Evolutionary conservation across 2,113 vertebrate genomes (phyloP), one percentile per base, ranked within the genome.

Genomic region (Meles meles): DNA sequence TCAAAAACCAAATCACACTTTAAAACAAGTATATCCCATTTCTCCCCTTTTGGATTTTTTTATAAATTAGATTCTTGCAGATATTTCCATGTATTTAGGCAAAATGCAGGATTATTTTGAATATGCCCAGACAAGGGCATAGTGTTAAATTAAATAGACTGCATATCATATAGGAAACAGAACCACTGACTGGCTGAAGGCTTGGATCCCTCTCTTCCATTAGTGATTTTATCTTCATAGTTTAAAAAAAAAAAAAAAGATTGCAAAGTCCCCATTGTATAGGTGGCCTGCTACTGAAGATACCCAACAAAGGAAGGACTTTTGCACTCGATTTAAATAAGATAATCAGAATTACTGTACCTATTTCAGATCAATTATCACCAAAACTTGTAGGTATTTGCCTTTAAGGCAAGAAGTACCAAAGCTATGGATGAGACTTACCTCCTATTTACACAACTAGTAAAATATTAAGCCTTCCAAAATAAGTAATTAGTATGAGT

Each of bases 121-220:
- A 77, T 15, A 29, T 82, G 69, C 23, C 2, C 1, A 1, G 59
- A 65, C 13, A 34, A 61, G 1, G 1, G 0, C 25, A 11, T 21
- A 37, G 31, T 31, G 17, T 39, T 13, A 14, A 21, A 9, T 79
- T 21, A 85, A 55, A 20, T 7, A 81, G 34, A 21, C 2, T 20
- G 1, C 3, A 1, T 15, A 14, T n/a, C 8, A 52, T 83, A 57
- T 23, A 42, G 77, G 72, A 74, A 90, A 17, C 37, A 86, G 44
- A 63, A 42, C 11, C 15, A 18, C 65, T 87, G 12, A 34, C 15
- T 83, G 29, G 29, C 37, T 47, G 8, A 52, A 37, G 25, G 27
- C 71, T 61, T 72, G 5, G 34, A 39, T 52, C n/a, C 6, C 44
- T 29, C 17, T 87, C 10, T 18, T 74, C 39, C 21, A 31, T 34